A percentile compares a stretch with the other conserved stretches of the same genome.
Evolutionary conservation across 2,113 vertebrate species (phyloP).

Genomic region (Psophia crepitans): DNA sequence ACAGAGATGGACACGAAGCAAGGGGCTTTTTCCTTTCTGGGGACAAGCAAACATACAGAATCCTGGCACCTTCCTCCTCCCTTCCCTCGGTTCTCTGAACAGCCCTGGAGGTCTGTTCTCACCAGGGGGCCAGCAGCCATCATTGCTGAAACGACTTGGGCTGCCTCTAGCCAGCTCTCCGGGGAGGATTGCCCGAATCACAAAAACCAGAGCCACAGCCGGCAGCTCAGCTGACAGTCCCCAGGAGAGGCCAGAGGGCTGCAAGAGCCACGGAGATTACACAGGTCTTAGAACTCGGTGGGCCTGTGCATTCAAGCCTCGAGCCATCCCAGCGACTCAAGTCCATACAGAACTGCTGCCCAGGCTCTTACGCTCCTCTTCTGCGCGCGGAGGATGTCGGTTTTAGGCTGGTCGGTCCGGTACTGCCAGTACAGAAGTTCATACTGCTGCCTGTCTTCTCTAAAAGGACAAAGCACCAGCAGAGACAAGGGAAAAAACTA

Average conservation of each 20-base stretch:
- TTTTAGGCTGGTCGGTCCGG: not conserved
- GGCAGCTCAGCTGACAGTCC: not conserved
- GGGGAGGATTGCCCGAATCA: not conserved
- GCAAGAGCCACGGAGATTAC: fast-evolving
- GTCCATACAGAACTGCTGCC: fast-evolving
- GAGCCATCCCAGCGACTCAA: not conserved
- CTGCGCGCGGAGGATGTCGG: not conserved
- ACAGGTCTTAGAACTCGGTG: not conserved
- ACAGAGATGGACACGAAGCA: not conserved
- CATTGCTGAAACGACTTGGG: not conserved
- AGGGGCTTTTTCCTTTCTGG: not conserved
- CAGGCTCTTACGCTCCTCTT: not conserved
- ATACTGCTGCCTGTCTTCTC: not conserved
- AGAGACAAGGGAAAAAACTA: not conserved
- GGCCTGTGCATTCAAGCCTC: not conserved
- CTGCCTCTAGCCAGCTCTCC: not conserved
- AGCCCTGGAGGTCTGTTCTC: not conserved
- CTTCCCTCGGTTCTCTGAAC: not conserved
- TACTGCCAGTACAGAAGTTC: not conserved
- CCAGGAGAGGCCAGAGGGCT: not conserved
- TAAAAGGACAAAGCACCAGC: not conserved
- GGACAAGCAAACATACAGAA: not conserved
- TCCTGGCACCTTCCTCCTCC: not conserved
- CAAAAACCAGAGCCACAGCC: not conserved
- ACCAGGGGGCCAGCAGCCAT: not conserved